Percentiles rank a stretch among this genome's conserved stretches.
Evolutionary conservation across 2,888 invertebrate species (phyloP).

Genomic region (Dynastes maya): DNA sequence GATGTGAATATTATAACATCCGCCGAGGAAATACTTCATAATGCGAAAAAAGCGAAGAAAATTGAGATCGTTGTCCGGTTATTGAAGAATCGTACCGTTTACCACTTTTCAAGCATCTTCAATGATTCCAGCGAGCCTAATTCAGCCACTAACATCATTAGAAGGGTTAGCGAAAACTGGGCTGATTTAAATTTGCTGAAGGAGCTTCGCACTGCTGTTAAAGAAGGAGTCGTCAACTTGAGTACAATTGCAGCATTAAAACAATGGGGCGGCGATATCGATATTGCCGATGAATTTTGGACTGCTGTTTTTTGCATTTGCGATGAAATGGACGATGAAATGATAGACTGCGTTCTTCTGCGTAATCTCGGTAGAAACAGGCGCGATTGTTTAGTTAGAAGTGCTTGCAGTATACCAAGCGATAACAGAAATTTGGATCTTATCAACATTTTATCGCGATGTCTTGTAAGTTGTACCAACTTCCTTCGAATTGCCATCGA

Average conservation of each 20-base stretch:
- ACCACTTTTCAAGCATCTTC: not conserved
- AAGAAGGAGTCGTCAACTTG: no score
- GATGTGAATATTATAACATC: not conserved
- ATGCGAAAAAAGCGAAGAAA: not conserved
- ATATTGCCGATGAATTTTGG: no score
- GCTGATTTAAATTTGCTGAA: not conserved
- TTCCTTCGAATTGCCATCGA: not conserved
- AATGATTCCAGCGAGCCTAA: not conserved
- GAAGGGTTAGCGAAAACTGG: not conserved
- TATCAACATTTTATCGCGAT: not conserved
- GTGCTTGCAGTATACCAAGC: not conserved
- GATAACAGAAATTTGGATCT: not conserved
- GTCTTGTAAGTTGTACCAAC: not conserved
- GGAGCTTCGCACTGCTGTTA: not conserved
- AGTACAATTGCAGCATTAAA: no score
- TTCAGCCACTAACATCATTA: not conserved
- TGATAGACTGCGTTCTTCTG: no score
- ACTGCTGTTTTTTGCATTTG: no score
- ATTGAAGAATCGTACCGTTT: not conserved
- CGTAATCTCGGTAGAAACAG: no score
- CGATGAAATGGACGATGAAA: no score
- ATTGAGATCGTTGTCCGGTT: not conserved
- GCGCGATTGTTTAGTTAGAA: not conserved
- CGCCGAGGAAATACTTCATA: not conserved
- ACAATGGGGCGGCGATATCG: no score